Percentiles rank a stretch among this genome's conserved stretches.
These are phyloP conservation scores for Sitta carolinensis DNA, from an alignment of 2,797 vertebrate genomes.

Conservation along the genomic window DNA sequence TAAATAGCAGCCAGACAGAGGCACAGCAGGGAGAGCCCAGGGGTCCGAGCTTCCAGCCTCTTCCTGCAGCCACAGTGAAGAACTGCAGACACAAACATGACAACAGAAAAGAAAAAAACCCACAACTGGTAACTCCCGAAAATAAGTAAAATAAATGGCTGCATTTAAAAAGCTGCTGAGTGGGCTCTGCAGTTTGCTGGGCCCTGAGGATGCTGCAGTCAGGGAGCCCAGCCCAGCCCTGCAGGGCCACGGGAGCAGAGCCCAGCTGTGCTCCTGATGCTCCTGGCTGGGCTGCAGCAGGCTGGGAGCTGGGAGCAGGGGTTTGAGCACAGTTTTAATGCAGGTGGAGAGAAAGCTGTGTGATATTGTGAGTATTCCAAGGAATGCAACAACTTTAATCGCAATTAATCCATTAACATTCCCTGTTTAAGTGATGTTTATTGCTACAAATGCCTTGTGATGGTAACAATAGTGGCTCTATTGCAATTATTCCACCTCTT, in stretches of 20 bases:
- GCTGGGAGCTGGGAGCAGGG: neutral
- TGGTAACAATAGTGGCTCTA: neutral
- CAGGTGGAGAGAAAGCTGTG: neutral
- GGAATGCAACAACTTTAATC: neutral
- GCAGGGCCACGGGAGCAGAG: neutral
- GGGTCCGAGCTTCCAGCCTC: neutral
- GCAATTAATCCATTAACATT: neutral
- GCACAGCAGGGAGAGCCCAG: conserved; percentile 38
- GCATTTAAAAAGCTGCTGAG: neutral
- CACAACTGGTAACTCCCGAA: neutral
- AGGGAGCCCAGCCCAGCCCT: no score
- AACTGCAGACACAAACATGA: conserved; percentile 18
- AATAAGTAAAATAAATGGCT: neutral
- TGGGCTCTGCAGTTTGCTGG: neutral
- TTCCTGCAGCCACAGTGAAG: neutral
- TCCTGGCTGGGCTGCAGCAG: neutral
- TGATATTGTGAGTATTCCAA: neutral
- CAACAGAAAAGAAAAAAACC: neutral
- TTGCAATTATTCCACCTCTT: neutral
- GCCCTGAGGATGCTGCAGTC: conserved; percentile 15
- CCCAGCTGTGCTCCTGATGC: neutral
- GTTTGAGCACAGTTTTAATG: neutral
- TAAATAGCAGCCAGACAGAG: conserved; percentile 13
- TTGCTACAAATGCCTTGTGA: neutral
- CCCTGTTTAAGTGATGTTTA: neutral